Evolutionary conservation across 2,888 invertebrate genomes (phyloP), one percentile per base, ranked within the genome.

Genomic region (Cremastobaeus sp.): DNA sequence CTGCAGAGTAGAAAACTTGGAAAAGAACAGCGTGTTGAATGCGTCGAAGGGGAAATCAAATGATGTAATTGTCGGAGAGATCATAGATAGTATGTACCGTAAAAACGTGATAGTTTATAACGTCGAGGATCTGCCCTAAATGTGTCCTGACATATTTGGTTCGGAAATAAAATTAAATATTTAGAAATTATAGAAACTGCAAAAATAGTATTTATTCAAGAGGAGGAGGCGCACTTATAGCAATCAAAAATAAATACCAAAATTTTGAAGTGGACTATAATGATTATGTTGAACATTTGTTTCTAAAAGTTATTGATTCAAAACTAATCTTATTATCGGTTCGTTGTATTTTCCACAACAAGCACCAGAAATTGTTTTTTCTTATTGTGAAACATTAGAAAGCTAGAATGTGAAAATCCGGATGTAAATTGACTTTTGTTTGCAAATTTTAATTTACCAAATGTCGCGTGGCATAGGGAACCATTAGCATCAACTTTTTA

Each of bases 221-320:
- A 41, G 30, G 25, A 30, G 47, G 30, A 3, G 47, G 47, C n/a
- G 47, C 30, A n/a, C n/a, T 28, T 30, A 30, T 8, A 47, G 14
- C 47, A 1, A 12, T 47, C 8, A 47, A 47, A 9, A 15, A 30
- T 14, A 47, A 5, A 12, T 28, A 6, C n/a, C 25, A 43, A 4
- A 25, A 25, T 15, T 15, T n/a, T 17, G 1, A 9, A 30, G 12
- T 47, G 15, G n/a, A 30, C n/a, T 28, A 8, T 2, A 15, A 14
- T 3, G 3, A 14, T 9, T 14, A 47, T 47, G 47, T 47, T 1
- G 47, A 47, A 28, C 28, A 47, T 8, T 30, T 47, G n/a, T 47
- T 47, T 47, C n/a, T 47, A 8, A n/a, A 12, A 3, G 18, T 39
- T n/a, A 17, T 1, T 12, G 8, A 18, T 12, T 17, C 5, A 17